phyloP scores from a whole-genome alignment of 2,797 vertebrate species.

The Merluccius polli region DNA sequence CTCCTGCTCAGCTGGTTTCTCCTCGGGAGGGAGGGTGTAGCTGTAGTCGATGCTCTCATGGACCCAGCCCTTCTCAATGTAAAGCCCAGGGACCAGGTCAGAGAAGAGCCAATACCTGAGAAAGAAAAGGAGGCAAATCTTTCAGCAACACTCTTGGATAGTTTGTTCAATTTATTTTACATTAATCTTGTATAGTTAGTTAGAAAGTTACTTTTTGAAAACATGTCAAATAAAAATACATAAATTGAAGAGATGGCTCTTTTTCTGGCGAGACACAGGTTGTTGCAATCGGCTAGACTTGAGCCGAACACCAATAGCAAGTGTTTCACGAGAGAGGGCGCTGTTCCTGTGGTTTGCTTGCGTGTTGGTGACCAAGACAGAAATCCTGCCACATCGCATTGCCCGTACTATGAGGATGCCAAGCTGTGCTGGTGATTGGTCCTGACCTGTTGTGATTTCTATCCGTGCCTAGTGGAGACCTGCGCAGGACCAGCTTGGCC shows the following conservation, averaged over 20 bases:
- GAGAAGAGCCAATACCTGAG: slow-evolving; percentile 98
- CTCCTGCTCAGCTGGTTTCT: slow-evolving; percentile 58
- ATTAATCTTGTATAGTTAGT: background rate
- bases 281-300: background rate
- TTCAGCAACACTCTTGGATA: background rate
- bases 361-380: background rate
- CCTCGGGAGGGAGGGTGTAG: slow-evolving; percentile 78
- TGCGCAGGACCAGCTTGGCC: slow-evolving; percentile 86
- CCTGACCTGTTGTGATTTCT: slow-evolving; percentile 91
- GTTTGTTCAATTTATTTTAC: too few species aligned
- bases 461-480: slow-evolving; percentile 89
- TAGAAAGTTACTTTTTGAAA: too few species aligned
- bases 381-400: background rate
- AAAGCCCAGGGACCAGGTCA: slow-evolving; percentile 91
- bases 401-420: too few species aligned
- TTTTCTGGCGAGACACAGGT: background rate
- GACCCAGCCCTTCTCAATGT: slow-evolving; percentile 97
- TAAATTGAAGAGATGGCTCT: background rate
- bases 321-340: background rate
- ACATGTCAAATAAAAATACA: background rate
- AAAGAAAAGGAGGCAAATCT: slow-evolving; percentile 17
- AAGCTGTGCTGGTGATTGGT: background rate
- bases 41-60: slow-evolving; percentile 90
- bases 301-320: too few species aligned
- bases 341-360: background rate